These are phyloP conservation scores for Poliocrania exsul DNA, from an alignment of 2,797 vertebrate genomes.

Conservation along the genomic window DNA sequence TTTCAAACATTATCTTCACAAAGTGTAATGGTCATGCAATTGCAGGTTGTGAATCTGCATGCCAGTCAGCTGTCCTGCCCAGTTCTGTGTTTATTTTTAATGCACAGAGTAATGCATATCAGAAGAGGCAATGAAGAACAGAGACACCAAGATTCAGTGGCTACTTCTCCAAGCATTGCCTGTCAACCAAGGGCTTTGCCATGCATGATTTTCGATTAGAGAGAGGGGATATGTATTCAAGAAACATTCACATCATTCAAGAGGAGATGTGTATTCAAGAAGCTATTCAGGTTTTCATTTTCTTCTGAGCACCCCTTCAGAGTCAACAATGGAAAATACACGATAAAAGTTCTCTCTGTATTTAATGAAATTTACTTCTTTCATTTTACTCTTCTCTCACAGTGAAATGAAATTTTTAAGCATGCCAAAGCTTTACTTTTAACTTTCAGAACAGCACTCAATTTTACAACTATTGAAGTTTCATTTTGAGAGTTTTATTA, in stretches of 20 bases:
- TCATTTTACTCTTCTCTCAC: background rate
- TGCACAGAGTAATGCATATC: background rate
- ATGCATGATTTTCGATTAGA: background rate
- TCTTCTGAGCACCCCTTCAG: background rate
- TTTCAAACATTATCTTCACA: background rate
- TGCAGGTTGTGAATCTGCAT: background rate
- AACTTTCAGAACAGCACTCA: background rate
- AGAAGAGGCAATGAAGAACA: background rate
- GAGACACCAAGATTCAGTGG: background rate
- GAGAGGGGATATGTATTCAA: background rate
- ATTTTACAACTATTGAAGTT: background rate
- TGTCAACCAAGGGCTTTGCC: background rate
- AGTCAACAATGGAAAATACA: background rate
- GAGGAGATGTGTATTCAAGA: background rate
- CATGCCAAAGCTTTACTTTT: background rate
- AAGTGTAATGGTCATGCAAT: background rate
- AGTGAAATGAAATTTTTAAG: background rate
- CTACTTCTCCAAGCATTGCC: background rate
- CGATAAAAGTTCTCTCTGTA: background rate
- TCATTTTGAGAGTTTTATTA: background rate
- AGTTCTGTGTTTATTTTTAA: background rate
- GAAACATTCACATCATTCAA: background rate
- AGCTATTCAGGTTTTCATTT: constrained; percentile 5
- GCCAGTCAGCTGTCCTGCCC: background rate
- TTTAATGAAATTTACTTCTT: background rate